Conservation (phyloP, 2,888 invertebrate genomes). For the Erannis defoliaria region DNA sequence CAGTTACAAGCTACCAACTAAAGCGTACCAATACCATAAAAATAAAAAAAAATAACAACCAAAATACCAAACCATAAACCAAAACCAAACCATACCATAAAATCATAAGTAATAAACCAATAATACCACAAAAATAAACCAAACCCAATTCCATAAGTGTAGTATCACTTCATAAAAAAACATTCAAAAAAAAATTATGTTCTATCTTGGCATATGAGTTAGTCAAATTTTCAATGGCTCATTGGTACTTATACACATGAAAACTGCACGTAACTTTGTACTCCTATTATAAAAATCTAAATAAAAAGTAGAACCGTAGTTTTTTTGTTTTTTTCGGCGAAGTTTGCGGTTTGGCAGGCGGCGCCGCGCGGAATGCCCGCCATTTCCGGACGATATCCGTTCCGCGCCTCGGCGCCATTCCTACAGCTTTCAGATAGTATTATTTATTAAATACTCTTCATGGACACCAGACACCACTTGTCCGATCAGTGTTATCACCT, state of each 20-base stretch:
- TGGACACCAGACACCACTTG: slow-evolving; percentile 29
- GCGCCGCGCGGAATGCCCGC: slow-evolving; percentile 82
- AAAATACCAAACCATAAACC: too few species aligned
- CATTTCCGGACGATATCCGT: slow-evolving; percentile 86
- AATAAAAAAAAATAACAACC: too few species aligned
- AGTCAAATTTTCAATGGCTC: background rate
- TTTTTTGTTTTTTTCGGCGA: slow-evolving; percentile 66
- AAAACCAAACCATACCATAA: too few species aligned
- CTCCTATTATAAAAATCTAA: slow-evolving; percentile 35
- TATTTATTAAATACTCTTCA: slow-evolving; percentile 51
- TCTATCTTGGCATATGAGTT: too few species aligned
- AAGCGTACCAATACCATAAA: too few species aligned
- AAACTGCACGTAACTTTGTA: slow-evolving; percentile 24
- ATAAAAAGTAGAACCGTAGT: slow-evolving; percentile 46
- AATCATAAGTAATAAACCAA: too few species aligned
- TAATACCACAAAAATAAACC: too few species aligned
- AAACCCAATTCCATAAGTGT: too few species aligned
- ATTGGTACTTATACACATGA: slow-evolving; percentile 9
- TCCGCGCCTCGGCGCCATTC: slow-evolving; percentile 65
- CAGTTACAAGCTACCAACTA: too few species aligned
- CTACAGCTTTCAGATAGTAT: slow-evolving; percentile 67
- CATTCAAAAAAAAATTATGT: too few species aligned
- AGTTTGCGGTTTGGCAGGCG: slow-evolving; percentile 66
- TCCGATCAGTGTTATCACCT: slow-evolving; percentile 19
- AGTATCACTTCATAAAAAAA: too few species aligned